Percentiles rank a stretch among this genome's conserved stretches.
phyloP scores from a whole-genome alignment of 2,797 vertebrate genomes.

The Rhynchonycteris naso region DNA sequence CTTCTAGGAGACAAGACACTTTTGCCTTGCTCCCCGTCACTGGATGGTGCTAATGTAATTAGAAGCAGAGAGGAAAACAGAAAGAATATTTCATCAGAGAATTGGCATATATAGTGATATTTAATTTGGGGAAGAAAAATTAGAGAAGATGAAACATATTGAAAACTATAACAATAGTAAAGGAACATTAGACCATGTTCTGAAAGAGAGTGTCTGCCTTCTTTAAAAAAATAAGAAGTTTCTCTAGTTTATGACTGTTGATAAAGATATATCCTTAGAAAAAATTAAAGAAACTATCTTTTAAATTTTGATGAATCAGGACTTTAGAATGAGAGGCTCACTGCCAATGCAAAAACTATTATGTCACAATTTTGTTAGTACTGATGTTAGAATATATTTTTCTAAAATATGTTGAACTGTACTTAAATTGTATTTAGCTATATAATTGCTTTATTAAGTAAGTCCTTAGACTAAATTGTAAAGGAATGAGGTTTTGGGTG shows the following conservation, averaged over 20 bases:
- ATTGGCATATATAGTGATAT: background rate
- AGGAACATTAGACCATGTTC: background rate
- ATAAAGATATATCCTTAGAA: background rate
- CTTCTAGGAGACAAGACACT: background rate
- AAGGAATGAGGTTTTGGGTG: conserved; percentile 34
- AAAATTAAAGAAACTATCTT: background rate
- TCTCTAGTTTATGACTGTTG: background rate
- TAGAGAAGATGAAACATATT: background rate
- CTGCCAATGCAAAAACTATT: background rate
- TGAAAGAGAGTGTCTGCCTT: background rate
- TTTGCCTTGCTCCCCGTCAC: background rate
- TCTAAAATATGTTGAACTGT: background rate
- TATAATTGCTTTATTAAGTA: background rate
- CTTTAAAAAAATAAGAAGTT: background rate
- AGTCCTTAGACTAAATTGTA: background rate
- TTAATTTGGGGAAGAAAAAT: conserved; percentile 6
- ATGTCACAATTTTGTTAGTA: background rate
- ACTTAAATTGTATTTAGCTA: conserved; percentile 5
- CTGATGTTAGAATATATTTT: background rate
- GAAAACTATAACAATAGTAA: background rate
- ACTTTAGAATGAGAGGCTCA: background rate
- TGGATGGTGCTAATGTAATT: background rate
- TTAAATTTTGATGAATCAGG: background rate
- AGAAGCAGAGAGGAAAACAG: background rate
- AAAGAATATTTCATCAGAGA: background rate